Evolutionary conservation across 1,140 invertebrate species (phyloP).

Genomic region (Pararge aegeria): DNA sequence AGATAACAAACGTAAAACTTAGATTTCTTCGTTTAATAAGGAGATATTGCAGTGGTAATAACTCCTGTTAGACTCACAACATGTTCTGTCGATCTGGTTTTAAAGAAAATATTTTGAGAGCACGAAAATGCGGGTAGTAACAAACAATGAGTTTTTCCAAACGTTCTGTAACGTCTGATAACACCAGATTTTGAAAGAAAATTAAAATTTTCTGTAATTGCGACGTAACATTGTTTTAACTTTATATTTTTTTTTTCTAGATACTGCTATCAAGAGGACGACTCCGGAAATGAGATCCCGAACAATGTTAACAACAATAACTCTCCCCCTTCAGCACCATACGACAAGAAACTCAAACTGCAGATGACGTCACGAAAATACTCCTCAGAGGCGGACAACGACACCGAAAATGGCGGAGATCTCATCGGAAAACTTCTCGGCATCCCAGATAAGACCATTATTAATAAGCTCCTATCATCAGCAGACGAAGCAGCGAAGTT

Average conservation of each 20-base stretch:
- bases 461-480: conserved; percentile 91
- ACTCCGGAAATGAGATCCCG: conserved; percentile 72
- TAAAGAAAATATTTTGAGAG: too few relatives aligned
- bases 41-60: too few relatives aligned
- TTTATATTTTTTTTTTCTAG: conserved; percentile 36
- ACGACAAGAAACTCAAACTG: conserved; percentile 80
- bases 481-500: conserved; percentile 93
- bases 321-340: conserved; percentile 60
- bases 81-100: too few relatives aligned
- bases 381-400: conserved; percentile 70
- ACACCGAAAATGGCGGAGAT: conserved; percentile 84
- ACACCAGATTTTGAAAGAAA: too few relatives aligned
- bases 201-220: background rate
- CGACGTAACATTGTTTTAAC: background rate
- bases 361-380: conserved; percentile 73
- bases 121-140: too few relatives aligned
- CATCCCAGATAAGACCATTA: conserved; percentile 91
- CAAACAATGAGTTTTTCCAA: too few relatives aligned
- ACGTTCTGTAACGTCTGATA: too few relatives aligned
- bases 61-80: too few relatives aligned
- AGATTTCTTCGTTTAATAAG: too few relatives aligned
- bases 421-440: conserved; percentile 94
- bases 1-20: too few relatives aligned
- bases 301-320: conserved; percentile 80
- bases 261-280: conserved; percentile 65